Evolutionary conservation across 2,888 invertebrate species (phyloP).

Genomic region (Drosophila ustulata): DNA sequence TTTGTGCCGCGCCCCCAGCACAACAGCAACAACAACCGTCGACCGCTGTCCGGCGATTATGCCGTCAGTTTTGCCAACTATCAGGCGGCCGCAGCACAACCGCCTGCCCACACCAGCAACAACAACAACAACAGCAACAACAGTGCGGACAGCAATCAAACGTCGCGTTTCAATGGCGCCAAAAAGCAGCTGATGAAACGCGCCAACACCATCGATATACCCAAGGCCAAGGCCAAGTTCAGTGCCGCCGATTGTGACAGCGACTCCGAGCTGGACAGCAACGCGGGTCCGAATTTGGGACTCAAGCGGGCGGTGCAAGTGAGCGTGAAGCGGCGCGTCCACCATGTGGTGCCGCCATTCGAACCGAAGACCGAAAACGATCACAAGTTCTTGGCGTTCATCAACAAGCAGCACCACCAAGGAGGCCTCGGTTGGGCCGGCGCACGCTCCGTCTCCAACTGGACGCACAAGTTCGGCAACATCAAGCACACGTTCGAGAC

Average conservation of each 20-base stretch:
- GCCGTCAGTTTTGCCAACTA: constrained; percentile 76
- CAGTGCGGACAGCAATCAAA: constrained; percentile 4
- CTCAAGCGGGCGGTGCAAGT: constrained; percentile 87
- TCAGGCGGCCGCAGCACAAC: constrained; percentile 22
- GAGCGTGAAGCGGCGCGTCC: constrained; percentile 85
- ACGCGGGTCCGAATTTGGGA: constrained; percentile 84
- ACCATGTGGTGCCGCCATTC: constrained; percentile 88
- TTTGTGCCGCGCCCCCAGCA: constrained; percentile 72
- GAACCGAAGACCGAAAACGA: constrained; percentile 94
- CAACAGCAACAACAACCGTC: constrained; percentile 27
- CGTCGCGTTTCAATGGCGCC: constrained; percentile 82
- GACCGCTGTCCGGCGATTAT: constrained; percentile 81
- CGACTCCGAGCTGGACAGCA: constrained; percentile 82
- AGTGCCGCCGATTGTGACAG: constrained; percentile 86
- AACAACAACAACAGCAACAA: too few relatives aligned
- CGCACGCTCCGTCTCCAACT: constrained; percentile 87
- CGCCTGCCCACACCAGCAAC: neutral
- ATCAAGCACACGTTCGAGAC: constrained; percentile 93
- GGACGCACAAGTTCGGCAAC: constrained; percentile 93
- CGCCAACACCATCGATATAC: constrained; percentile 95
- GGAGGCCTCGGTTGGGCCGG: constrained; percentile 83
- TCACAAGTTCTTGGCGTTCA: constrained; percentile 92
- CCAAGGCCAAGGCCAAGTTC: constrained; percentile 87
- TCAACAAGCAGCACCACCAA: constrained; percentile 90
- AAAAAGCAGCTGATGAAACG: constrained; percentile 93